phyloP scores from a whole-genome alignment of 2,113 vertebrate species.

The Orthonyx spaldingii region DNA sequence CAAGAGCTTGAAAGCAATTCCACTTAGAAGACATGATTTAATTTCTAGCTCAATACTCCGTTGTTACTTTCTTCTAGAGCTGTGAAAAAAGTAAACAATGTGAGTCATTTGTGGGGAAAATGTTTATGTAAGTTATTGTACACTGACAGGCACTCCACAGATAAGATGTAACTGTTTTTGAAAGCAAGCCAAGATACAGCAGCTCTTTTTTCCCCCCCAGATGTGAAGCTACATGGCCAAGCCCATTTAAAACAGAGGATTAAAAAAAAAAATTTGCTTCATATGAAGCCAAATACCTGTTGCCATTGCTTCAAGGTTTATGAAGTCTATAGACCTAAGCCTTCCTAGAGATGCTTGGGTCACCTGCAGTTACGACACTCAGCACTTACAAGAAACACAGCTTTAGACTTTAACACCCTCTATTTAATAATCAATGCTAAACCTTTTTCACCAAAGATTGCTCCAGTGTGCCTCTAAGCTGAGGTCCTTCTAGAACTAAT shows the following conservation, averaged over 20 bases:
- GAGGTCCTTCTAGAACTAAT: background rate
- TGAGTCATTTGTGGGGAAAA: background rate
- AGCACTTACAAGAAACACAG: accelerated
- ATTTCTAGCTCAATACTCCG: background rate
- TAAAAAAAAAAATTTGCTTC: background rate
- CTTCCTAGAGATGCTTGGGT: background rate
- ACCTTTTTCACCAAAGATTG: background rate
- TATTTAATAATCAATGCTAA: background rate
- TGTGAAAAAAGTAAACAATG: background rate
- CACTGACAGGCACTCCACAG: background rate
- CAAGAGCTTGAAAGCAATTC: background rate
- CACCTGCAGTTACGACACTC: background rate
- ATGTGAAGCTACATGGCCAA: background rate
- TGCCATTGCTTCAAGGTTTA: background rate
- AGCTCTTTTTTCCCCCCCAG: background rate
- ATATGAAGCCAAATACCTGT: background rate
- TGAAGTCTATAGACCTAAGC: background rate
- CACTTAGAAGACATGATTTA: background rate
- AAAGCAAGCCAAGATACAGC: background rate
- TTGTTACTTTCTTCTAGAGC: background rate
- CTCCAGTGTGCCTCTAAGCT: background rate
- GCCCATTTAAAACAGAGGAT: background rate
- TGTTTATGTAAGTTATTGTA: background rate
- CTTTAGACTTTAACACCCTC: background rate
- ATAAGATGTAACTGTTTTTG: background rate